Evolutionary conservation across 2,888 invertebrate species (phyloP), one percentile per base, ranked within the genome.

Genomic region (Hypomecis atomaria): DNA sequence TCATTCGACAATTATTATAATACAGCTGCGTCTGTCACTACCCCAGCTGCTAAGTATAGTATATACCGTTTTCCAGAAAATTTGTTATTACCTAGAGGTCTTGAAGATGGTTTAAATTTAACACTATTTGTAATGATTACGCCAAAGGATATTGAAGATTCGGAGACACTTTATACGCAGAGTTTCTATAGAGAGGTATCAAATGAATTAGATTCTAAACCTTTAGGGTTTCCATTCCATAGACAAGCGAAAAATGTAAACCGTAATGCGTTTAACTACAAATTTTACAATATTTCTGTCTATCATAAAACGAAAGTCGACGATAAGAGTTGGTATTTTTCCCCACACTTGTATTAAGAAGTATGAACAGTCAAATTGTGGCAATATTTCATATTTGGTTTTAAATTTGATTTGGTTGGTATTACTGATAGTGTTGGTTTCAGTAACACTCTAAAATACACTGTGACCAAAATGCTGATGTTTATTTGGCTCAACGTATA

Each of bases 181-280:
- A 79, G 70, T 48, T 74, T 78, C 54, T 85, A 85, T 57, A 78
- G 71, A 42, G 71, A 75, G 58, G 64, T 83, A n/a, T 72, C 73
- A 6, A 68, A 74, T 54, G 81, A 84, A 58, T 62, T 79, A 5
- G 88, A 89, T 70, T 74, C 74, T 9, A 86, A 84, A 65, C 89
- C 90, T 7, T 68, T 90, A 53, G 92, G 92, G 4, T 92, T 90
- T 77, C 92, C 92, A n/a, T 91, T 92, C 49, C 86, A 92, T 62
- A 86, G 87, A 68, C 77, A 77, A 74, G 78, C 82, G 13, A 59
- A 64, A 43, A 72, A 79, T 11, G 76, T 75, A 44, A 81, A 81
- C 42, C 67, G 75, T 8, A 65, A 66, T 43, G 80, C 78, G 10
- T 73, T 71, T 54, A 92, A 91, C 76, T 92, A 87, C 62, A 84